Conservation (phyloP, 2,113 vertebrate species). For the Colius striatus region DNA sequence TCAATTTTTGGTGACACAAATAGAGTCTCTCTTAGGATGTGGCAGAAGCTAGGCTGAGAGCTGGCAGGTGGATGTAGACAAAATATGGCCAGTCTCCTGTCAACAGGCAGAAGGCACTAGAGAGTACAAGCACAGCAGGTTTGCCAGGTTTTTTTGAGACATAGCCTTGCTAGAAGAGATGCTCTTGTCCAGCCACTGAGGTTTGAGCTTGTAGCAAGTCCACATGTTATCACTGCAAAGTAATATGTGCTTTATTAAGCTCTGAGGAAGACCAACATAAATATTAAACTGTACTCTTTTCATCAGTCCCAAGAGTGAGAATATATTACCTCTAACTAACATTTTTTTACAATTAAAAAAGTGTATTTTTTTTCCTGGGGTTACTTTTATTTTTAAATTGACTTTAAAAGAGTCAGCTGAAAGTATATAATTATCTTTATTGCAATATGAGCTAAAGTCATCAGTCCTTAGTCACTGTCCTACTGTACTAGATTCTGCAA, state of each 20-base stretch:
- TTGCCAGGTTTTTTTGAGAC: neutral
- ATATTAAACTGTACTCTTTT: neutral
- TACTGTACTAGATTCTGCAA: neutral
- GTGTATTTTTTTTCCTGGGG: neutral
- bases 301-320: neutral
- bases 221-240: neutral
- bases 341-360: neutral
- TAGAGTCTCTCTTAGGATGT: constrained; percentile 1
- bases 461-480: neutral
- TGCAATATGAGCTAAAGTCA: neutral
- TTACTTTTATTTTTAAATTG: neutral
- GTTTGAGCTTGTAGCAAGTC: neutral
- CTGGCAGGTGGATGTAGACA: neutral
- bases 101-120: neutral
- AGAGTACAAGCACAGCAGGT: neutral
- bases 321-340: neutral
- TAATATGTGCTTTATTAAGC: neutral
- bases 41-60: neutral
- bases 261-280: neutral
- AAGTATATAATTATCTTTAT: neutral
- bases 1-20: constrained; percentile 18
- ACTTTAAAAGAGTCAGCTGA: neutral
- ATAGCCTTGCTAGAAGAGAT: neutral
- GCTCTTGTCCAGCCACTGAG: neutral
- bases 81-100: neutral